Evolutionary conservation across 2,888 invertebrate genomes (phyloP).

Genomic region (Charanyca ferruginea): DNA sequence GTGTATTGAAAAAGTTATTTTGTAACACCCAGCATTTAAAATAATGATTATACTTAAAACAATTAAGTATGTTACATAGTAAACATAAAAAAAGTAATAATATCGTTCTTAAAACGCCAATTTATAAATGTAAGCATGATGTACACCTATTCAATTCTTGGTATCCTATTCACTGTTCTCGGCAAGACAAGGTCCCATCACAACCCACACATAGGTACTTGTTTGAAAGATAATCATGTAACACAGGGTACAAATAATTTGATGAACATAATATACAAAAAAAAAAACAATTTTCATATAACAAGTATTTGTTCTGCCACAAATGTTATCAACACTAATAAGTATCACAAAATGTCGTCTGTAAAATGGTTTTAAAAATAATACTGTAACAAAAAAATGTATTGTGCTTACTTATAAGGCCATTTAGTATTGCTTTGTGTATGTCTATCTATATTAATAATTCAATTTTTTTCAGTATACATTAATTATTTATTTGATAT

Average conservation of each 20-base stretch:
- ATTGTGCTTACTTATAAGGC: slow-evolving; percentile 79
- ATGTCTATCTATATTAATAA: slow-evolving; percentile 62
- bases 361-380: slow-evolving; percentile 79
- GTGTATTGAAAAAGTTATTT: slow-evolving; percentile 1
- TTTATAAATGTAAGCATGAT: slow-evolving; percentile 13
- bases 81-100: not conserved
- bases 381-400: slow-evolving; percentile 80
- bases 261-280: slow-evolving; percentile 37
- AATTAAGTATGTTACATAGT: not conserved
- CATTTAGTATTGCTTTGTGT: slow-evolving; percentile 82
- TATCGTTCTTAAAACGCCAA: slow-evolving; percentile 15
- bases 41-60: not conserved
- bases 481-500: slow-evolving; percentile 59
- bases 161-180: slow-evolving; percentile 38
- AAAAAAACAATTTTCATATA: slow-evolving; percentile 22
- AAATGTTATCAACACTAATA: slow-evolving; percentile 54
- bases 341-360: slow-evolving; percentile 78
- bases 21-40: not conserved
- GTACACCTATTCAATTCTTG: slow-evolving; percentile 39
- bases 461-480: slow-evolving; percentile 55
- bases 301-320: slow-evolving; percentile 54
- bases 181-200: slow-evolving; percentile 62
- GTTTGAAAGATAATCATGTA: slow-evolving; percentile 27
- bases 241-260: slow-evolving; percentile 38
- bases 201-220: slow-evolving; percentile 56